Conservation (phyloP, 2,888 invertebrate species). For the Erebia palarica region DNA sequence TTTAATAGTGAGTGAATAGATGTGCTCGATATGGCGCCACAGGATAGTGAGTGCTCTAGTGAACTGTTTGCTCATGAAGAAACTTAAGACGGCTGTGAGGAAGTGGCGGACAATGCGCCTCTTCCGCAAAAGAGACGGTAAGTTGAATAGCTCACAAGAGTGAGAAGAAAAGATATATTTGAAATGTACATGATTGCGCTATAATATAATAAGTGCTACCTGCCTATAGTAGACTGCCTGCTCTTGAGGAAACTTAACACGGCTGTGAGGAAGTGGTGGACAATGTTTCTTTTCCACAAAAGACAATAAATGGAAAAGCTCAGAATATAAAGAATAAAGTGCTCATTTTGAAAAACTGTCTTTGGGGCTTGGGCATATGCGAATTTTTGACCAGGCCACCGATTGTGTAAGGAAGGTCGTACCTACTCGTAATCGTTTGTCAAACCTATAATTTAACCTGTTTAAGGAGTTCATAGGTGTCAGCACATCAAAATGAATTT, state of each 20-base stretch:
- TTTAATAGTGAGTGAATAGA: constrained; percentile 47
- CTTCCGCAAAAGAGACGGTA: constrained; percentile 73
- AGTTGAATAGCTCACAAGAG: constrained; percentile 38
- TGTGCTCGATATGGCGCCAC: constrained; percentile 69
- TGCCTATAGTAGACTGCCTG: constrained; percentile 56
- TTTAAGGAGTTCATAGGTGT: no score
- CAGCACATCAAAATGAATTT: no score
- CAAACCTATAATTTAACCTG: no score
- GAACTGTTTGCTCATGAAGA: constrained; percentile 74
- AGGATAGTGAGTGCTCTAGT: constrained; percentile 56
- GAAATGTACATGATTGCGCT: neutral
- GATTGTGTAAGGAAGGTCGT: no score
- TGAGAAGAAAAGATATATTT: neutral
- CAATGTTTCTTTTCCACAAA: constrained; percentile 69
- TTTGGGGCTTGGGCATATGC: no score
- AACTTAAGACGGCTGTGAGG: constrained; percentile 72
- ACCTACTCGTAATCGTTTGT: no score
- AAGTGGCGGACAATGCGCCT: constrained; percentile 79
- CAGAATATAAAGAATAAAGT: no score
- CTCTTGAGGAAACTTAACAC: constrained; percentile 75
- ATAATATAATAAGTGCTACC: neutral
- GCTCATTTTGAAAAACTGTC: no score
- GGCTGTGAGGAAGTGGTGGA: constrained; percentile 77
- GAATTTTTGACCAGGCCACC: no score
- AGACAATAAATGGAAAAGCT: no score